Evolutionary conservation across 2,113 vertebrate species (phyloP), one percentile per base, ranked within the genome.

Genomic region (Rostratula benghalensis): DNA sequence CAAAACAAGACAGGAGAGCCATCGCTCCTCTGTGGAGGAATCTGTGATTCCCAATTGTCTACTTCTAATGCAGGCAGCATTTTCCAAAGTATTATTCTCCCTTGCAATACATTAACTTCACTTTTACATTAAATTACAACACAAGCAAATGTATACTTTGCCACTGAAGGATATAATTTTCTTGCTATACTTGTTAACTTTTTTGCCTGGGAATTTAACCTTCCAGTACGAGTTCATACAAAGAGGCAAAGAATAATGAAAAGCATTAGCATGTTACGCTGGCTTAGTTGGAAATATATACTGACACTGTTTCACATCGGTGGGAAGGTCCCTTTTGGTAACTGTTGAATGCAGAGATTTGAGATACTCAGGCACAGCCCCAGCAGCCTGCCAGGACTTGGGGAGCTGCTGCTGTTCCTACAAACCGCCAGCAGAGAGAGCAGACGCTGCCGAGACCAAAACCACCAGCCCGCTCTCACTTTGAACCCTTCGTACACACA

Each of bases 341-440:
- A 17, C 8, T 8, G 14, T 54, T 21, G 45, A 50, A 4, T 1
- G 19, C 35, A 28, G 57, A 70, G 64, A 6, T 63, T 15, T 33
- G 33, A 10, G 43, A 2, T 4, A 9, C 25, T 11, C 18, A 0
- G 7, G 23, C 1, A 3, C 11, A 50, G 46, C 43, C 35, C 31
- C 33, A 23, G 63, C 56, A 85, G 37, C 43, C 37, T 12, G 37
- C 15, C 35, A 8, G 64, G 31, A n/a, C 12, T 50, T 6, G 1
- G 51, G 65, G 37, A 1, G 2, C 43, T 39, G 51, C 43, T 96
- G 95, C 73, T 87, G 69, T 92, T 94, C 63, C 90, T 1, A 7
- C n/a, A 37, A 45, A 31, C 83, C 84, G 94, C 95, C 89, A 89
- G 95, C 90, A 96, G 95, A 93, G 92, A 69, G 96, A 96, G 95